These are phyloP conservation scores for Notarius lentiginosus DNA, from an alignment of 2,113 vertebrate species.

Conservation along the genomic window DNA sequence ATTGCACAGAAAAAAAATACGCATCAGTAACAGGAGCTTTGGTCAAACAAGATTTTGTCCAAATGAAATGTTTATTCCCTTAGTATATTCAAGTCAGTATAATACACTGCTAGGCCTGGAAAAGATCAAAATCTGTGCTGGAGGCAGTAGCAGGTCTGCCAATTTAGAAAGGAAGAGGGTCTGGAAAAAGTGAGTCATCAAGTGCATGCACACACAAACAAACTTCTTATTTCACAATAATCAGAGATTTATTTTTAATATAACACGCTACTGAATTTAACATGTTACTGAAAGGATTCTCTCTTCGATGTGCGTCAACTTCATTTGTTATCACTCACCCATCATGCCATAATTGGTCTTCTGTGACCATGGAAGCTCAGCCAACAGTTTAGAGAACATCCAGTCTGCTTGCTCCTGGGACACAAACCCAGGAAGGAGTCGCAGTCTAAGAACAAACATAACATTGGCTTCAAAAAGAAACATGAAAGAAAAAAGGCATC, in stretches of 20 bases:
- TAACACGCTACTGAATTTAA: neutral
- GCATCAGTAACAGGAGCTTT: neutral
- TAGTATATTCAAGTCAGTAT: conserved; percentile 34
- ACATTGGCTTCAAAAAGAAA: neutral
- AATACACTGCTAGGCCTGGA: conserved; percentile 20
- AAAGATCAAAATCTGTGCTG: conserved; percentile 38
- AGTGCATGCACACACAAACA: neutral
- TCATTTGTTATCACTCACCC: neutral
- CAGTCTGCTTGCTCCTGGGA: conserved; percentile 82
- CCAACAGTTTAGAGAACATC: conserved; percentile 83
- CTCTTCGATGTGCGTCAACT: neutral
- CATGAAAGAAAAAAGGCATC: neutral
- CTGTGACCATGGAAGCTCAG: conserved; percentile 89
- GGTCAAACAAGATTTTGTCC: neutral
- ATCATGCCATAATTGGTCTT: conserved; percentile 84
- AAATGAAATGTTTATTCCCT: conserved; percentile 47
- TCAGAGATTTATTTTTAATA: neutral
- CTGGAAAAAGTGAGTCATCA: conserved; percentile 51
- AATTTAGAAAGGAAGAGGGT: conserved; percentile 34
- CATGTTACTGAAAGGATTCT: neutral
- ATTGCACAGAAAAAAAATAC: neutral
- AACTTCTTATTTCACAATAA: neutral
- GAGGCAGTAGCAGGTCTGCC: conserved; percentile 33
- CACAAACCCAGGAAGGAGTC: conserved; percentile 82
- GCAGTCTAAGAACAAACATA: conserved; percentile 68